Conservation (phyloP, 2,113 vertebrate species). For the Notarius lentiginosus region DNA sequence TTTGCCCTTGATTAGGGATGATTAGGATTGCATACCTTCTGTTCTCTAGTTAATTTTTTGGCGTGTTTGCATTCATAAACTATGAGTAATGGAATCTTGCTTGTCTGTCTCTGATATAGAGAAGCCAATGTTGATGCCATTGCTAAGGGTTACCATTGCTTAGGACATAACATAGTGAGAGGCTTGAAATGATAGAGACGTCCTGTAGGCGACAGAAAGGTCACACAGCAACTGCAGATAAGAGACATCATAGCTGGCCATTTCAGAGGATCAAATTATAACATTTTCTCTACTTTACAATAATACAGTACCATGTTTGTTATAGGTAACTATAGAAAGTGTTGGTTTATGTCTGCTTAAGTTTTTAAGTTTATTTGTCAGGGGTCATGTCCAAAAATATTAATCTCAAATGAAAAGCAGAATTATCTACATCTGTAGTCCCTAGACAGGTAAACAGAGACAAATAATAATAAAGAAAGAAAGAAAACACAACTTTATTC, state of each 20-base stretch:
- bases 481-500: too few relatives aligned
- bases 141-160: conserved; percentile 31
- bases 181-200: conserved; percentile 22
- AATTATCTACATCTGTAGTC: neutral
- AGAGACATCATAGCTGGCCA: neutral
- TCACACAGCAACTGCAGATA: conserved; percentile 28
- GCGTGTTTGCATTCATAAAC: conserved; percentile 21
- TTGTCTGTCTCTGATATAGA: conserved; percentile 37
- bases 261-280: neutral
- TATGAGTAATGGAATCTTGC: conserved; percentile 34
- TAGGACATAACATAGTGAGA: conserved; percentile 23
- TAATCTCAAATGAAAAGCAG: neutral
- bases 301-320: neutral
- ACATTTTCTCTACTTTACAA: neutral
- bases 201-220: conserved; percentile 15
- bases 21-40: conserved; percentile 28
- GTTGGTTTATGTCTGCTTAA: neutral
- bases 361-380: neutral
- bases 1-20: conserved; percentile 21
- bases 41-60: conserved; percentile 20
- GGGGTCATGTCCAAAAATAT: neutral
- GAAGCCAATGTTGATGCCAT: conserved; percentile 30
- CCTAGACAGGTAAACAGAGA: neutral
- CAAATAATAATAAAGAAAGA: neutral
- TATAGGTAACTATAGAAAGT: neutral